Evolutionary conservation across 2,797 vertebrate species (phyloP), one percentile per base, ranked within the genome.

Genomic region (Pitangus sulphuratus): DNA sequence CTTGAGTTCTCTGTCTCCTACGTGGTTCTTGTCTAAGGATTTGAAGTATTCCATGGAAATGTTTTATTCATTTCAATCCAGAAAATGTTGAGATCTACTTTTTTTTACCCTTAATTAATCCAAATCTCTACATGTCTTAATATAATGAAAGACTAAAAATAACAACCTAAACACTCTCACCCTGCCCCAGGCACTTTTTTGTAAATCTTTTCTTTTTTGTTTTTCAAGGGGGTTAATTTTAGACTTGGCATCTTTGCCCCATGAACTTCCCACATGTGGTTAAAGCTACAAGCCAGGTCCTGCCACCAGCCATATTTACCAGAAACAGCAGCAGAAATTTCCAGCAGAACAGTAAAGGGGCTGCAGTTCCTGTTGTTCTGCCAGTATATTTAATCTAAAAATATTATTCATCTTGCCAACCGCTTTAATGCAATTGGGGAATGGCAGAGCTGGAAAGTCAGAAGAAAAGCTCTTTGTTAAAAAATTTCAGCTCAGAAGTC

Each of bases 241-340:
- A 98, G 97, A 97, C 89, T 98, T 98, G 98, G 97, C 95, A 77
- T 89, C 89, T 96, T 94, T 94, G 86, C 90, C 83, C 93, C 95
- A 94, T 92, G 86, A 93, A 94, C 96, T 97, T 97, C 98, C 98
- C 97, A 98, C 95, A 90, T 97, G 92, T 97, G 97, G 97, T 98
- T 98, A 97, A 95, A 95, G 80, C 97, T 98, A 96, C 97, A 97
- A 97, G 96, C 30, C 96, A 95, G 97, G 96, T 97, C 97, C 93
- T 97, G 97, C 95, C 96, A 98, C 95, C 97, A 97, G 94, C 97
- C 97, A 96, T 96, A 95, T 93, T 97, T 97, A 44, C 97, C 98
- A 98, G 98, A 97, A 98, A 97, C 89, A 95, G 93, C 86, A 93
- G 94, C 82, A 89, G 91, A 95, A 95, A 96, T 97, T 98, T 98